These are phyloP conservation scores for Proteles cristata DNA, from an alignment of 2,113 vertebrate species.

Conservation along the genomic window DNA sequence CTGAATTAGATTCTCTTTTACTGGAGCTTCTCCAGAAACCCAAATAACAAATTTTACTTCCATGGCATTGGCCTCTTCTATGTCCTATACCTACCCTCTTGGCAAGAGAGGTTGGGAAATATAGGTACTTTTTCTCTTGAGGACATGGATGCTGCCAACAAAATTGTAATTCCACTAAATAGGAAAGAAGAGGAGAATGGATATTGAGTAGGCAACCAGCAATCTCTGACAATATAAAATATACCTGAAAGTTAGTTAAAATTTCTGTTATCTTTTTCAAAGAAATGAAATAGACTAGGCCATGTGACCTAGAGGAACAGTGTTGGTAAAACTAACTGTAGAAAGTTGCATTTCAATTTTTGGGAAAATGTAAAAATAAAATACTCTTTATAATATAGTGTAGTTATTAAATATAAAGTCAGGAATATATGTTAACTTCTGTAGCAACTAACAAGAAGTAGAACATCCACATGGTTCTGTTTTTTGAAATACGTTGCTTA, in stretches of 20 bases:
- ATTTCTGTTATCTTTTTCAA: slow-evolving; percentile 12
- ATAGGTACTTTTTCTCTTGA: background rate
- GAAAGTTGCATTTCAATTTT: slow-evolving; percentile 39
- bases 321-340: background rate
- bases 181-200: background rate
- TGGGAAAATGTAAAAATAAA: background rate
- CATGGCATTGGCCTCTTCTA: background rate
- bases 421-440: slow-evolving; percentile 3
- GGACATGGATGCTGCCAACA: background rate
- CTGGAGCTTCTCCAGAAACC: background rate
- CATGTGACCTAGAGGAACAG: background rate
- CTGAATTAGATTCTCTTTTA: background rate
- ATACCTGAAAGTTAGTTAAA: background rate
- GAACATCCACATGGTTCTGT: background rate
- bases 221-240: slow-evolving; percentile 37
- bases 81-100: background rate
- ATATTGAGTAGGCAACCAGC: background rate
- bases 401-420: background rate
- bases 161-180: background rate
- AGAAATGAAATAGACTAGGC: background rate
- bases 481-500: background rate
- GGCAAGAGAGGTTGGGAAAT: background rate
- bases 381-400: background rate
- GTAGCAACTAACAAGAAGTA: background rate
- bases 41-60: background rate